Evolutionary conservation across 2,113 vertebrate genomes (phyloP).

Genomic region (Gnathonemus longibarbis): DNA sequence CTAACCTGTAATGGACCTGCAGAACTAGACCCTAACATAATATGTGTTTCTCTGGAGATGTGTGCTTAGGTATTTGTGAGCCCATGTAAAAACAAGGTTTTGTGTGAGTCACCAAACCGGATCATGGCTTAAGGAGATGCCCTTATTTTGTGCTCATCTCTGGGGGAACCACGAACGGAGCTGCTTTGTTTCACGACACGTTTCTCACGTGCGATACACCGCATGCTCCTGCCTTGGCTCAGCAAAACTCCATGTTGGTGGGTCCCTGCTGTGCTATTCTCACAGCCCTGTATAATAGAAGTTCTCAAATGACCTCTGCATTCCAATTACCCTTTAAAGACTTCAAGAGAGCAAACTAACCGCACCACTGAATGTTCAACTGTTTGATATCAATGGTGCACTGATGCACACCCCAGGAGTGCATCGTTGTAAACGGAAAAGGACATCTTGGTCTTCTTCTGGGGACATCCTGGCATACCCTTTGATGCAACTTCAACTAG

Average conservation of each 20-base stretch:
- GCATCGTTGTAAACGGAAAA: neutral
- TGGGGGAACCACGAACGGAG: neutral
- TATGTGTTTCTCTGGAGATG: neutral
- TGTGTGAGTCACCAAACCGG: neutral
- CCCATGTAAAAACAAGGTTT: neutral
- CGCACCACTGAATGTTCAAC: neutral
- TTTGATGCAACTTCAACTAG: neutral
- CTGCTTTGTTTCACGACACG: neutral
- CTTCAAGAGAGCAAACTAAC: neutral
- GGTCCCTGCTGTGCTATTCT: neutral
- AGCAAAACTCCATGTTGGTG: neutral
- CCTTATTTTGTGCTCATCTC: slow-evolving; percentile 7
- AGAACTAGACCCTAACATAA: neutral
- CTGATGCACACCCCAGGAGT: neutral
- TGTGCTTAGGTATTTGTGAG: neutral
- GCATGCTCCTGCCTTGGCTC: neutral
- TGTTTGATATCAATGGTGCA: neutral
- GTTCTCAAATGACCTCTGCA: neutral
- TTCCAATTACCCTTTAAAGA: neutral
- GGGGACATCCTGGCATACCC: neutral
- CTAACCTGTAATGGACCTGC: slow-evolving; percentile 7
- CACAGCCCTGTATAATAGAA: neutral
- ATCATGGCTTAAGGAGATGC: neutral
- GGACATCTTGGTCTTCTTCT: neutral
- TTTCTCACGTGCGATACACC: neutral